These are phyloP conservation scores for Periplaneta americana DNA, from an alignment of 1,140 invertebrate species.

Conservation along the genomic window DNA sequence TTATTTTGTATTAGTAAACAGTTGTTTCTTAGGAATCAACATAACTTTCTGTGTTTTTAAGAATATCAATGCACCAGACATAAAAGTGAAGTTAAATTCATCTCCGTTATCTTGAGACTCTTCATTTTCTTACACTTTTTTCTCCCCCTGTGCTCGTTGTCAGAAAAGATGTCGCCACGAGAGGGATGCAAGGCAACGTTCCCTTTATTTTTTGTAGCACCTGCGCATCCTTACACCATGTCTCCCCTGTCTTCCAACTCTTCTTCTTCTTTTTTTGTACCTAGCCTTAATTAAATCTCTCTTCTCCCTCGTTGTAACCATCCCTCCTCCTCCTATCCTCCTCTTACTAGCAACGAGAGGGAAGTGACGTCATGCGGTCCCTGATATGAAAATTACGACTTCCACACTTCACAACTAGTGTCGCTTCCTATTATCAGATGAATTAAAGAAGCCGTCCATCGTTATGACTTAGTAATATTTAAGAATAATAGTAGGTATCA, in stretches of 20 bases:
- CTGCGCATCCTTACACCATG: slow-evolving; percentile 6
- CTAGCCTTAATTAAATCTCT: slow-evolving; percentile 10
- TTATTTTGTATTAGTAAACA: too few relatives aligned
- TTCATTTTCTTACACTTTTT: neutral
- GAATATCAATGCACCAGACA: too few relatives aligned
- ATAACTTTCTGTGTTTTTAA: too few relatives aligned
- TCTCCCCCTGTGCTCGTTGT: too few relatives aligned
- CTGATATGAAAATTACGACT: slow-evolving; percentile 1
- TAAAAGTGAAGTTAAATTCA: too few relatives aligned
- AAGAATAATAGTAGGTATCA: too few relatives aligned
- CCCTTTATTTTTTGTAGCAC: neutral
- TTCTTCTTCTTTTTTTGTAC: slow-evolving; percentile 2
- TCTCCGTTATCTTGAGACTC: neutral
- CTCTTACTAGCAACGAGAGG: neutral
- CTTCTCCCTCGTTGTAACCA: neutral
- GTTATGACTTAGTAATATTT: too few relatives aligned
- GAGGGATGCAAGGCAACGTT: neutral
- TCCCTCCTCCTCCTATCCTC: too few relatives aligned
- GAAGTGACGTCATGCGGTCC: slow-evolving; percentile 4
- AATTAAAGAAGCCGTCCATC: too few relatives aligned
- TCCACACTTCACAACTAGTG: neutral
- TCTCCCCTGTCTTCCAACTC: slow-evolving; percentile 5
- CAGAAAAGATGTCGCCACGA: neutral
- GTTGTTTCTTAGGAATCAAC: too few relatives aligned
- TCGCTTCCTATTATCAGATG: neutral